These are phyloP conservation scores for Macrophya annulata DNA, from an alignment of 2,888 invertebrate genomes.

Conservation along the genomic window DNA sequence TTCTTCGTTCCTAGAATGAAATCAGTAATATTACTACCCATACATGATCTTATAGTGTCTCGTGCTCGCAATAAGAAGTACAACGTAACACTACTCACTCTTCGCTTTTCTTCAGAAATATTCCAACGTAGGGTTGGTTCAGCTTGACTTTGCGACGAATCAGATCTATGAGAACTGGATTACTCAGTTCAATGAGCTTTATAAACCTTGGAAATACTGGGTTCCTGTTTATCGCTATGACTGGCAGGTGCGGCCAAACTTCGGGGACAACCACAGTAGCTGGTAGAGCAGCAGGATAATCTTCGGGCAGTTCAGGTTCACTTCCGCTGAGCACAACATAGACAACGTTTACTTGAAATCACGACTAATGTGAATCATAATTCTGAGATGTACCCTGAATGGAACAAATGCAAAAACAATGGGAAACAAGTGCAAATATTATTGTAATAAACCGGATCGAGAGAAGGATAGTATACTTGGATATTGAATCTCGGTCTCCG, in stretches of 20 bases:
- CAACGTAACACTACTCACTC: conserved; percentile 81
- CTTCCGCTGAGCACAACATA: conserved; percentile 46
- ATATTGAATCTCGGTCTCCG: conserved; percentile 31
- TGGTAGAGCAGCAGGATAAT: conserved; percentile 82
- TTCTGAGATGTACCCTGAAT: not conserved
- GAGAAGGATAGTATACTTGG: conserved; percentile 34
- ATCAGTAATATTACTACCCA: conserved; percentile 43
- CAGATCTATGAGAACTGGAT: conserved; percentile 93
- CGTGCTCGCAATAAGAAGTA: conserved; percentile 31
- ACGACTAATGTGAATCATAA: not conserved
- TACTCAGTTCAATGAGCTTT: conserved; percentile 96
- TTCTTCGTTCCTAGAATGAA: conserved; percentile 85
- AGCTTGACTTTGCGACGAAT: conserved; percentile 96
- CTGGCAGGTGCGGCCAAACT: conserved; percentile 97
- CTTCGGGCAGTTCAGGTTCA: conserved; percentile 70
- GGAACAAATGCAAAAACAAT: not conserved
- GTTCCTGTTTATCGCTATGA: conserved; percentile 96
- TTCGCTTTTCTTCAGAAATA: conserved; percentile 96
- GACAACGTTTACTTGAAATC: not conserved
- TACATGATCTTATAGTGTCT: not conserved
- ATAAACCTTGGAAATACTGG: conserved; percentile 99
- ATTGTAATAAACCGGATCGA: not conserved
- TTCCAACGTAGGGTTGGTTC: conserved; percentile 98
- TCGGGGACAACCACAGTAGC: conserved; percentile 97
- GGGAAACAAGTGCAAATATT: not conserved